Evolutionary conservation across 2,797 vertebrate species (phyloP), one percentile per base, ranked within the genome.

Genomic region (Liparis tanakae): DNA sequence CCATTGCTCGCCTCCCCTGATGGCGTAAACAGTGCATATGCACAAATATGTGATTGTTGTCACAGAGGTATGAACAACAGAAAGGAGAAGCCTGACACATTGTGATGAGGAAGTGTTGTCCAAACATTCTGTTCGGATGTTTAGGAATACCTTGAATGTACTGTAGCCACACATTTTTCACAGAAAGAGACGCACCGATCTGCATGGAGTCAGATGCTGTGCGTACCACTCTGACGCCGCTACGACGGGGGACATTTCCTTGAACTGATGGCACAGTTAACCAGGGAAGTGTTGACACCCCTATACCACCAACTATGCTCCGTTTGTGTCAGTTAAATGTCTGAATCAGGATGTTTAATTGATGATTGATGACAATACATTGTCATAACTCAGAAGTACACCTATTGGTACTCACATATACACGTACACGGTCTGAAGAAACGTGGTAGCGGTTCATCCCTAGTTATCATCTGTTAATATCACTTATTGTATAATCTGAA

Each of bases 31-130:
- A 41, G 50, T 30, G 13, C 67, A 18, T 50, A 69, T 69, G 64
- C 78, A 79, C 70, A 78, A 76, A 80, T 56, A 67, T 36, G 51
- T 34, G 78, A 81, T 68, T 79, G 80, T 76, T 88, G 79, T 80
- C 85, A 75, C 61, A 67, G 18, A 78, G 68, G 71, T 69, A 78
- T 33, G 71, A 78, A 55, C 69, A 71, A 72, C 59, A 75, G 74
- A 50, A 8, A 74, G 76, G 59, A 59, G 69, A 48, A 22, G 17
- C 39, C 72, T 85, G 87, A 76, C 82, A 81, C 77, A 70, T 48
- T 58, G 70, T 57, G 76, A 81, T 81, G 81, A 71, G 59, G 3
- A n/a, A 63, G 50, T 50, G 70, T 54, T 60, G 62, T 67, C 33
- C 65, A 67, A 34, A 37, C 51, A 57, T 57, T 20, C 30, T 25